Conservation (phyloP, 2,113 vertebrate species). For the Hyperopisus bebe region DNA sequence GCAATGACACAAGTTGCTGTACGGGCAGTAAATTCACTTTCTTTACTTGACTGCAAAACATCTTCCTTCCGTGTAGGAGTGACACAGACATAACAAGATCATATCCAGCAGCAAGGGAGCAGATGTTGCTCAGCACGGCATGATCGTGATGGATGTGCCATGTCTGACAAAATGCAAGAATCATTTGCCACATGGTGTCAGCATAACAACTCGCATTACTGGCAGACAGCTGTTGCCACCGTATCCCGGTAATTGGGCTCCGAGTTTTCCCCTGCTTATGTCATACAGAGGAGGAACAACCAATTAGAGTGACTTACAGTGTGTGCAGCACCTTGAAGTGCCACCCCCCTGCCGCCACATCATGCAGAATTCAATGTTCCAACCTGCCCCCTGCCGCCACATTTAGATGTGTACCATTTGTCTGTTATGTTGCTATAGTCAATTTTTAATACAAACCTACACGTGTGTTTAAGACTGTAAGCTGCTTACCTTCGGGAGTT, state of each 20-base stretch:
- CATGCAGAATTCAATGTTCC: neutral
- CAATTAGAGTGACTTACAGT: conserved; percentile 58
- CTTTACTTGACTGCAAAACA: conserved; percentile 19
- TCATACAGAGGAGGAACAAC: conserved; percentile 43
- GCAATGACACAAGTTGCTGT: neutral
- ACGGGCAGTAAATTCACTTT: neutral
- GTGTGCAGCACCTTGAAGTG: conserved; percentile 41
- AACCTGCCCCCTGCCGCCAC: neutral
- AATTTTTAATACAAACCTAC: neutral
- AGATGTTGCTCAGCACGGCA: conserved; percentile 52
- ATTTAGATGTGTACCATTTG: neutral
- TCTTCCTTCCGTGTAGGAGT: conserved; percentile 33
- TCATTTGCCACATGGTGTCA: conserved; percentile 52
- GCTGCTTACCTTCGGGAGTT: neutral
- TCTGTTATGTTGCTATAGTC: no score
- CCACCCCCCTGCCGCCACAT: neutral
- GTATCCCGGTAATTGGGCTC: conserved; percentile 34
- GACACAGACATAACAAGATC: conserved; percentile 50
- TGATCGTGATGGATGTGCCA: conserved; percentile 53
- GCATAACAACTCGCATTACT: conserved; percentile 57
- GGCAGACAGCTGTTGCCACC: conserved; percentile 57
- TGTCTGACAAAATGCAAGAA: conserved; percentile 39
- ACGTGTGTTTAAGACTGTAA: neutral
- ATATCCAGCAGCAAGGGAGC: conserved; percentile 51
- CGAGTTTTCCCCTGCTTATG: conserved; percentile 41